These are phyloP conservation scores for Stenurella melanura DNA, from an alignment of 2,888 invertebrate species.

Conservation along the genomic window DNA sequence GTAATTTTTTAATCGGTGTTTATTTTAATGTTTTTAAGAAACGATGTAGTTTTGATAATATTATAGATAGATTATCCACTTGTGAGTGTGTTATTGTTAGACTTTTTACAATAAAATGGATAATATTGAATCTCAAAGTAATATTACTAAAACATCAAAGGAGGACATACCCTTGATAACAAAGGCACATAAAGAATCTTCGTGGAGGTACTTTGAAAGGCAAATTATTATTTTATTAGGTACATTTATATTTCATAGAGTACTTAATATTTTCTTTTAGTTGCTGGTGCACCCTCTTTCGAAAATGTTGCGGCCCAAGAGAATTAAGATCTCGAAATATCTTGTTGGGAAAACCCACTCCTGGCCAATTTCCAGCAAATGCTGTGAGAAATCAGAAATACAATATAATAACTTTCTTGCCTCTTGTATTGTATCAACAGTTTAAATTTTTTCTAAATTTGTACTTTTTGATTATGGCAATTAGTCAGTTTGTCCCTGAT, in stretches of 20 bases:
- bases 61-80: background rate
- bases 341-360: constrained; percentile 83
- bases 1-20: constrained; percentile 27
- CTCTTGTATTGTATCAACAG: constrained; percentile 96
- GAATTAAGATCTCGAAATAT: constrained; percentile 87
- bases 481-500: constrained; percentile 98
- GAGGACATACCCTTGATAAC: constrained; percentile 84
- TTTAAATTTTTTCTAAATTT: constrained; percentile 99
- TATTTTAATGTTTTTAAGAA: constrained; percentile 22
- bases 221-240: constrained; percentile 22
- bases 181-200: constrained; percentile 78
- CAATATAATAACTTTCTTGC: constrained; percentile 92
- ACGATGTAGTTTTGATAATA: constrained; percentile 11
- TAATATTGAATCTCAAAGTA: constrained; percentile 71
- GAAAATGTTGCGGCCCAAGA: constrained; percentile 82
- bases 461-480: constrained; percentile 98
- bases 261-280: constrained; percentile 74
- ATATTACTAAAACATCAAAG: constrained; percentile 73
- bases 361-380: constrained; percentile 94
- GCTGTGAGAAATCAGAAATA: constrained; percentile 99
- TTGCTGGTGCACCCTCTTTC: constrained; percentile 85
- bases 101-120: constrained; percentile 61
- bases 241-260: constrained; percentile 12
- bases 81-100: background rate
- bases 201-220: constrained; percentile 72